Conservation (phyloP, 1,140 invertebrate species). For the Chymomyza costata region DNA sequence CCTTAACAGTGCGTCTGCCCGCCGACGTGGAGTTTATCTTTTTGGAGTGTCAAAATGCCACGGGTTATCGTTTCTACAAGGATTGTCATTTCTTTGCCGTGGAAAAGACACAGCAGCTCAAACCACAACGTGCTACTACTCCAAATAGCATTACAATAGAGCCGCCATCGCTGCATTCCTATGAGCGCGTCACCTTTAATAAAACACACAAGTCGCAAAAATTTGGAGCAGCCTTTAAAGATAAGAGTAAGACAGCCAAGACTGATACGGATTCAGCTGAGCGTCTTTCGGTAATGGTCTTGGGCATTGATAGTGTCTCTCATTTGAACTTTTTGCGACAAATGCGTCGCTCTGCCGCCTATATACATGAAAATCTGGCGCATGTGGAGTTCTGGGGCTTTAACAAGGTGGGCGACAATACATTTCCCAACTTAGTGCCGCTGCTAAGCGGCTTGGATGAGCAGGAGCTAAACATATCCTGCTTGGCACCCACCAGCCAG, state of each 20-base stretch:
- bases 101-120: constrained; percentile 63
- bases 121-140: no score
- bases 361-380: constrained; percentile 78
- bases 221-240: background rate
- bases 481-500: constrained; percentile 76
- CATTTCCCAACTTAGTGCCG: constrained; percentile 87
- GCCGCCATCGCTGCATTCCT: background rate
- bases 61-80: constrained; percentile 77
- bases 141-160: background rate
- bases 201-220: background rate
- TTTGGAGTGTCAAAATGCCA: constrained; percentile 78
- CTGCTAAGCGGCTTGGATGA: constrained; percentile 81
- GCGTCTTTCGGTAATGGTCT: constrained; percentile 80
- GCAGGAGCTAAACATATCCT: constrained; percentile 79
- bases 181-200: constrained; percentile 18
- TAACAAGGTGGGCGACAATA: constrained; percentile 90
- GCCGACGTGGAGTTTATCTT: constrained; percentile 79
- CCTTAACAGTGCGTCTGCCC: constrained; percentile 72
- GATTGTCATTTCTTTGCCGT: constrained; percentile 83
- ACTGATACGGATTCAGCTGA: constrained; percentile 35
- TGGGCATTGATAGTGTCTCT: constrained; percentile 92
- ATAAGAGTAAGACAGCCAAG: background rate
- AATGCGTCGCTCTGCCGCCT: constrained; percentile 83
- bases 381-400: constrained; percentile 86
- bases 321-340: constrained; percentile 89